Base-by-base conservation (phyloP, 2,113 vertebrate genomes). In the Ceyx cyanopectus region DNA sequence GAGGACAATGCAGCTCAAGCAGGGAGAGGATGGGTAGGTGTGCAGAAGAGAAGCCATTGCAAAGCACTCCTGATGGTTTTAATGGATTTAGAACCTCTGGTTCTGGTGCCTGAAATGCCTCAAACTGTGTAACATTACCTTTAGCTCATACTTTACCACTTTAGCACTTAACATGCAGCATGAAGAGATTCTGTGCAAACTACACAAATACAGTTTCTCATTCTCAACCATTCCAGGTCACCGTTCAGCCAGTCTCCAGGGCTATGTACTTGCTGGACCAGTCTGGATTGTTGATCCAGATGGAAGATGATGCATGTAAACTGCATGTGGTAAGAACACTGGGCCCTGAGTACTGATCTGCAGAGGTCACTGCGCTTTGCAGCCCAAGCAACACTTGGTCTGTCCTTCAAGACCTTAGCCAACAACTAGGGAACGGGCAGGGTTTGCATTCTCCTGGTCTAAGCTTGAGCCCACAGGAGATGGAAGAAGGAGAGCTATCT, bases 241-340 rank as follows among this genome's bases (percentile, higher is more conserved):
- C 56, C 9, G 0, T 62, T 81, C 90, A 85, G 77, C 60, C 53
- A 57, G 0, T 23, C 70, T 79, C 53, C 94, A 46, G 48, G 97
- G 97, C 60, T 96, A 97, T 9, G 23, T 79, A 34, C 50, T 95
- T 18, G 62, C 92, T 83, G 96, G 97, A 88, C 96, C 97, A 46
- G 70, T 97, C 27, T 5, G 43, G 85, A 89, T 92, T 72, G 61
- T 51, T 63, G 61, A 94, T 85, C 68, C 90, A 90, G 61, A 81
- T 45, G 85, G 77, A 88, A 89, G 93, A 88, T 61, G 80, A 87
- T 1, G 19, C 22, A 40, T 0, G 0, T 12, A 73, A 83, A 80
- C 22, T 65, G 60, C 43, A 82, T 57, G 56, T 58, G 95, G 97
- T 97, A 92, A 92, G 96, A 95, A 66, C 51, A 43, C 18, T 27